phyloP scores from a whole-genome alignment of 2,888 invertebrate species.

The Calameuta filiformis region DNA sequence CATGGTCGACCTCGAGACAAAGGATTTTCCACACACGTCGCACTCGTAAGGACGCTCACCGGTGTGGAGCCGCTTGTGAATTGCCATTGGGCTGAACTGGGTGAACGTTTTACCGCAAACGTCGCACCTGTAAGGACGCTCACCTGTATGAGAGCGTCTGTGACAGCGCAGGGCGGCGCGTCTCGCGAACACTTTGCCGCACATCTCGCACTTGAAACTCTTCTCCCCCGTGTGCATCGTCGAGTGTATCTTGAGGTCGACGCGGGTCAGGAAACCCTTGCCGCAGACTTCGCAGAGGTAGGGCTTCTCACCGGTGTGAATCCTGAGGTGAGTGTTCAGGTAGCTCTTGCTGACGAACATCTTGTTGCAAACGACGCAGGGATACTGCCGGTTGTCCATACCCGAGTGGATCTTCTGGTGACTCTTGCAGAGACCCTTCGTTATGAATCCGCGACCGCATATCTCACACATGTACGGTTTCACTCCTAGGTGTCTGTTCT shows the following conservation, averaged over 20 bases:
- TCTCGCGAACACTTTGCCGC: slow-evolving; percentile 72
- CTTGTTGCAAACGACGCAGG: slow-evolving; percentile 71
- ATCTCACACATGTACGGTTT: slow-evolving; percentile 72
- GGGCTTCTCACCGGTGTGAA: slow-evolving; percentile 73
- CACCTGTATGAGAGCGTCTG: slow-evolving; percentile 71
- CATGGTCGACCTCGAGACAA: slow-evolving; percentile 72
- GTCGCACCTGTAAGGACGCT: slow-evolving; percentile 71
- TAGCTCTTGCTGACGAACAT: slow-evolving; percentile 74
- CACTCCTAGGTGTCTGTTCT: slow-evolving; percentile 72
- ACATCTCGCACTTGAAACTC: slow-evolving; percentile 72
- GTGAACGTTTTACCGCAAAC: slow-evolving; percentile 74
- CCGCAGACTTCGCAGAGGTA: slow-evolving; percentile 73
- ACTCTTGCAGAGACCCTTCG: slow-evolving; percentile 71
- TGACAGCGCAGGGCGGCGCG: slow-evolving; percentile 72
- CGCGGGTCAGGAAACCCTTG: slow-evolving; percentile 71
- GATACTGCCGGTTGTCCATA: slow-evolving; percentile 71
- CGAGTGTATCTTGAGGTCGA: slow-evolving; percentile 71
- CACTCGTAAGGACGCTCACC: slow-evolving; percentile 73
- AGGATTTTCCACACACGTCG: slow-evolving; percentile 70
- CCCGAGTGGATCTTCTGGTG: slow-evolving; percentile 72
- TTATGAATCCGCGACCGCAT: slow-evolving; percentile 72
- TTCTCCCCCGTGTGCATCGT: slow-evolving; percentile 75
- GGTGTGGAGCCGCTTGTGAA: slow-evolving; percentile 72
- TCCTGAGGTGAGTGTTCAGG: slow-evolving; percentile 70
- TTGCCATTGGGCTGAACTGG: slow-evolving; percentile 75